phyloP scores from a whole-genome alignment of 2,797 vertebrate species.

The Scolopax bukidnonensis region DNA sequence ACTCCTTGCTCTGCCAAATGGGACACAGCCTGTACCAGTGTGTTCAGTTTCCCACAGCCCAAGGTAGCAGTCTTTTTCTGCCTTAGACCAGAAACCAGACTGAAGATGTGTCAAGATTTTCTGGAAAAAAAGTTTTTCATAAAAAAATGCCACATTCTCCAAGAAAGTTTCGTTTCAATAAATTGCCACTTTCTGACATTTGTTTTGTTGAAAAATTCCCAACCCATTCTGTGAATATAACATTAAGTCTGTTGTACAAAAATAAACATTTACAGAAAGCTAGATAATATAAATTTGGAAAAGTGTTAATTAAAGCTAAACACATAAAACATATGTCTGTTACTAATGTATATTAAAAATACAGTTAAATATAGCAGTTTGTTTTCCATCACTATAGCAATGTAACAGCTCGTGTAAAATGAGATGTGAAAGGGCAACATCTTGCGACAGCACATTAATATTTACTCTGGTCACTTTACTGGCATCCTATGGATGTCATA shows the following conservation, averaged over 20 bases:
- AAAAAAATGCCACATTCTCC: not conserved
- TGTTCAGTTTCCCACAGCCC: not conserved
- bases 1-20: not conserved
- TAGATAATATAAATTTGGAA: not conserved
- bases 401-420: not conserved
- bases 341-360: constrained; percentile 9
- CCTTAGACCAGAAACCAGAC: not conserved
- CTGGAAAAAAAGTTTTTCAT: not conserved
- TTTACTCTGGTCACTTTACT: not conserved
- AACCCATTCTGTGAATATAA: not conserved
- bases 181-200: not conserved
- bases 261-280: constrained; percentile 17
- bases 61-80: not conserved
- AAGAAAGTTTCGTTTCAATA: not conserved
- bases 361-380: constrained; percentile 22
- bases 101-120: not conserved
- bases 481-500: not conserved
- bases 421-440: not conserved
- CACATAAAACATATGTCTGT: constrained; percentile 8
- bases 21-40: rapidly evolving
- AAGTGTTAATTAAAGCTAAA: constrained; percentile 26
- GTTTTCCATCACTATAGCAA: not conserved
- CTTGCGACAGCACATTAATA: not conserved
- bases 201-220: not conserved
- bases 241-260: not conserved